Evolutionary conservation across 2,888 invertebrate species (phyloP).

Genomic region (Sthenelais limicola): DNA sequence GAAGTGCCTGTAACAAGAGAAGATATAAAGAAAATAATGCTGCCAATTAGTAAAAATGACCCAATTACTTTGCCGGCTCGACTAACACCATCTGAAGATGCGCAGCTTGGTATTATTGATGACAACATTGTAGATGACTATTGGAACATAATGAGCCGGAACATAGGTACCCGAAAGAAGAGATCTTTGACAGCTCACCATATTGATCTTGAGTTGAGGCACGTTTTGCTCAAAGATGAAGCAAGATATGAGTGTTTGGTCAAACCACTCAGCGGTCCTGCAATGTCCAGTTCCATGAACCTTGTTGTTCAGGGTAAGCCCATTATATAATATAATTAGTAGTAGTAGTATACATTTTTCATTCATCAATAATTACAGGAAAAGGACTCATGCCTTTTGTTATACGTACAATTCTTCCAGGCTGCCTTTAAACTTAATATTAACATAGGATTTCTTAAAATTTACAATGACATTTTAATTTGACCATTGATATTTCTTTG

Average conservation of each 20-base stretch:
- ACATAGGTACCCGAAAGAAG: not conserved
- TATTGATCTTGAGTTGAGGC: conserved; percentile 20
- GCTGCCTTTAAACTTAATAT: no score
- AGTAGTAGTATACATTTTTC: no score
- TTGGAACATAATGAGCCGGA: no score
- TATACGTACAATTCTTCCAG: no score
- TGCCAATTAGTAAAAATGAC: not conserved
- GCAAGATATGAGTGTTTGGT: conserved; percentile 35
- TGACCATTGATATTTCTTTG: no score
- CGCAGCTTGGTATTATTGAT: not conserved
- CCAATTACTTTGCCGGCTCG: not conserved
- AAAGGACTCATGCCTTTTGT: no score
- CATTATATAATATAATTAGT: no score
- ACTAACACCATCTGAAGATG: not conserved
- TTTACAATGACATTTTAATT: no score
- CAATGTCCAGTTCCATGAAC: conserved; percentile 26
- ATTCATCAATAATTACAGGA: no score
- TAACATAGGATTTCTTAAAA: no score
- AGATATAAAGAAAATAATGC: conserved; percentile 3
- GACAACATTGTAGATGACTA: not conserved
- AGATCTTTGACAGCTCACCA: conserved; percentile 2
- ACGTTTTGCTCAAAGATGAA: conserved; percentile 16
- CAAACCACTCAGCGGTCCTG: conserved; percentile 34
- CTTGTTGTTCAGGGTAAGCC: conserved; percentile 21
- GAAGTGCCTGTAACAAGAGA: conserved; percentile 13